These are phyloP conservation scores for Phymorhynchus buccinoides DNA, from an alignment of 1,140 invertebrate genomes.

Conservation along the genomic window DNA sequence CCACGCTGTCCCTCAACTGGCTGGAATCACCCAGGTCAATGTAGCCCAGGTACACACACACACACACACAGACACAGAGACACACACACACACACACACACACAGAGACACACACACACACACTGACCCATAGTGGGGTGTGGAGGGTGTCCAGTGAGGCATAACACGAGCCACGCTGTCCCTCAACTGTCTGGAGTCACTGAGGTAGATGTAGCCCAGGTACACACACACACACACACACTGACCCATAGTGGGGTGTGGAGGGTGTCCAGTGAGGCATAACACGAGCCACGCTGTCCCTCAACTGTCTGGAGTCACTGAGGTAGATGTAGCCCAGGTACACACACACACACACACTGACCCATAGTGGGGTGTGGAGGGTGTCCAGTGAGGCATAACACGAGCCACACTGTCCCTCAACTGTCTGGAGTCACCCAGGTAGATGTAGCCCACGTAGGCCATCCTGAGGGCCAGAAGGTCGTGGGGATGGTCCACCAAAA, in stretches of 20 bases:
- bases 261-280: conserved; percentile 73
- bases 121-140: conserved; percentile 64
- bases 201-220: conserved; percentile 77
- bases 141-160: conserved; percentile 71
- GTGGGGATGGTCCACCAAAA: conserved; percentile 74
- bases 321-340: conserved; percentile 77
- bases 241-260: conserved; percentile 74
- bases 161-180: conserved; percentile 75
- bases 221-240: conserved; percentile 70
- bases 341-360: conserved; percentile 49
- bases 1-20: conserved; percentile 76
- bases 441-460: conserved; percentile 77
- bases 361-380: conserved; percentile 73
- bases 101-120: no score
- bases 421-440: conserved; percentile 72
- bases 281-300: conserved; percentile 75
- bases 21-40: conserved; percentile 75
- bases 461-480: conserved; percentile 77
- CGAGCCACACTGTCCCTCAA: conserved; percentile 76
- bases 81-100: no score
- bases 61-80: no score
- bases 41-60: conserved; percentile 74
- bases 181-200: conserved; percentile 71
- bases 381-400: conserved; percentile 74
- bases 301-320: conserved; percentile 72